Percentiles rank a stretch among this genome's conserved stretches.
phyloP scores from a whole-genome alignment of 2,113 vertebrate genomes.

The Sylvietta virens region DNA sequence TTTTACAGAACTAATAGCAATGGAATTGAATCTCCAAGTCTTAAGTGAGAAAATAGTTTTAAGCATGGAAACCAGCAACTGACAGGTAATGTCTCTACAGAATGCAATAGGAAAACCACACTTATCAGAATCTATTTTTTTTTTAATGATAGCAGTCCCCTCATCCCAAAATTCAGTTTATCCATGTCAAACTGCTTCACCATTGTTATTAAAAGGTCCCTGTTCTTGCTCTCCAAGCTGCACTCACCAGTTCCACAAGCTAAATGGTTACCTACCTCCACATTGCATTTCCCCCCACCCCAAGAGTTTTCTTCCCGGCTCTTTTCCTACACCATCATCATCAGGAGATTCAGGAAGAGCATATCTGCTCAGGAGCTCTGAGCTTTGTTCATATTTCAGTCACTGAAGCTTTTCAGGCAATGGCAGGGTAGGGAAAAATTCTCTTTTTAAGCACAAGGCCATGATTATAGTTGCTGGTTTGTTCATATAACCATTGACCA shows the following conservation, averaged over 20 bases:
- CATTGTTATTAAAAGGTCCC: background rate
- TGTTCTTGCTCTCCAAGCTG: background rate
- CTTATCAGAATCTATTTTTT: background rate
- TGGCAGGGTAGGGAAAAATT: background rate
- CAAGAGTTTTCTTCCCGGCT: background rate
- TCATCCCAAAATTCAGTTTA: background rate
- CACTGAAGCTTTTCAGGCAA: background rate
- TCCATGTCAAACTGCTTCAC: background rate
- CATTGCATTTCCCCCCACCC: accelerated
- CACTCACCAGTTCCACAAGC: background rate
- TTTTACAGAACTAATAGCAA: background rate
- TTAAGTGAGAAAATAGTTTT: background rate
- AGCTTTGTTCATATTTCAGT: background rate
- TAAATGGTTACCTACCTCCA: background rate
- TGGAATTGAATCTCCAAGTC: background rate
- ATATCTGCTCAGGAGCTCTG: background rate
- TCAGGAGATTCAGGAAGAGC: background rate
- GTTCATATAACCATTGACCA: background rate
- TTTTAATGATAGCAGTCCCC: background rate
- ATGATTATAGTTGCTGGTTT: background rate
- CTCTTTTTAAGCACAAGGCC: background rate
- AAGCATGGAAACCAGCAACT: background rate
- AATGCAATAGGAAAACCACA: background rate
- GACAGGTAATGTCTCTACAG: background rate
- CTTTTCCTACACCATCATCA: background rate